A percentile compares a stretch with the other conserved stretches of the same genome.
Evolutionary conservation across 2,888 invertebrate genomes (phyloP).

Genomic region (Mallateleia sp.): DNA sequence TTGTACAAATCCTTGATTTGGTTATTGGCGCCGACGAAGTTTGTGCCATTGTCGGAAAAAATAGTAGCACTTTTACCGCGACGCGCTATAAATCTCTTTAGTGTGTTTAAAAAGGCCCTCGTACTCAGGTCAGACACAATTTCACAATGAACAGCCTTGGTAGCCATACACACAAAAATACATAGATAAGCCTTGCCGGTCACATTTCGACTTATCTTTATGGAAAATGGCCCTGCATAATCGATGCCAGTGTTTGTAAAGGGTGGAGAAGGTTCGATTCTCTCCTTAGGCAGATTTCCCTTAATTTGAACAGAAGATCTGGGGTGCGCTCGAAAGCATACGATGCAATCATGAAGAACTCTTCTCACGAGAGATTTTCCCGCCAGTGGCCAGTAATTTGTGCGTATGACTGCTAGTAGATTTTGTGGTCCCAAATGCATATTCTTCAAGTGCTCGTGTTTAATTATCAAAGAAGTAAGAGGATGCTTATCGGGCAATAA

Average conservation of each 20-base stretch:
- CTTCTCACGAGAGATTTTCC: constrained; percentile 32
- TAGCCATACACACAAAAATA: not conserved
- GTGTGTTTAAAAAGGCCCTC: constrained; percentile 71
- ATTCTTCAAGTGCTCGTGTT: constrained; percentile 34
- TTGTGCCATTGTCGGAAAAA: constrained; percentile 77
- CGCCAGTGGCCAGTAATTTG: constrained; percentile 63
- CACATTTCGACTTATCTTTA: not conserved
- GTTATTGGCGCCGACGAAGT: constrained; percentile 74
- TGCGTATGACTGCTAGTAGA: constrained; percentile 36
- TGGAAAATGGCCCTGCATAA: constrained; percentile 34
- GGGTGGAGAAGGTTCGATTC: constrained; percentile 70
- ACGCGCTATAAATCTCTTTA: constrained; percentile 76
- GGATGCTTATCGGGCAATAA: constrained; percentile 33
- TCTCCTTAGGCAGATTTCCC: constrained; percentile 63
- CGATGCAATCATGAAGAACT: constrained; percentile 39
- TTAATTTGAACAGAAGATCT: constrained; percentile 15
- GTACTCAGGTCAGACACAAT: constrained; percentile 38
- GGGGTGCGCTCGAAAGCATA: constrained; percentile 45
- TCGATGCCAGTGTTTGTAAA: constrained; percentile 73
- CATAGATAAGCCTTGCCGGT: not conserved
- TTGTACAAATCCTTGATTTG: not conserved
- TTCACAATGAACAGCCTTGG: not conserved
- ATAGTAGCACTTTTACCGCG: constrained; percentile 67
- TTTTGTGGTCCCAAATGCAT: constrained; percentile 52
- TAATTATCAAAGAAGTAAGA: constrained; percentile 32